Percentiles rank a stretch among this genome's conserved stretches.
phyloP scores from a whole-genome alignment of 2,113 vertebrate species.

The Gymnobelideus leadbeateri region DNA sequence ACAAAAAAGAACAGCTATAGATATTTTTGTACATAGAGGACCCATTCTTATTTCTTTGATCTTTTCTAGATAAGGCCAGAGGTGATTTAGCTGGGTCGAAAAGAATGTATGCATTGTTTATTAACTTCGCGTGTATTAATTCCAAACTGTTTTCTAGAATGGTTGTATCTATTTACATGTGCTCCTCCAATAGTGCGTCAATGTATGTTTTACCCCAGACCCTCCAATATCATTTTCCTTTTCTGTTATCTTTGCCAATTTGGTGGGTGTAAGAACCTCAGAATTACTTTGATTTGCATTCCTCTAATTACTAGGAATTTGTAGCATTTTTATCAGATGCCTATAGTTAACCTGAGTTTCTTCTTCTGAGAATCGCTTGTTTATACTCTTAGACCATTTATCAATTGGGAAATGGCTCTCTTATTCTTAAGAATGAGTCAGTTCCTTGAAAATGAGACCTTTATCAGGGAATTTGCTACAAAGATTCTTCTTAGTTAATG shows the following conservation, averaged over 20 bases:
- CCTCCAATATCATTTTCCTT: neutral
- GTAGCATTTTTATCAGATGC: neutral
- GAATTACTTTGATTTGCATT: neutral
- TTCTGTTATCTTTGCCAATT: neutral
- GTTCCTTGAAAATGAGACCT: too few species aligned
- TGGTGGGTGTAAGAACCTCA: neutral
- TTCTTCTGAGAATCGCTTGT: neutral
- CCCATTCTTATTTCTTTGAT: neutral
- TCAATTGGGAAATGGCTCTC: neutral
- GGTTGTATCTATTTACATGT: neutral
- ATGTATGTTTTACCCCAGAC: neutral
- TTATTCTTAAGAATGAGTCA: neutral
- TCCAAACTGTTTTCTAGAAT: neutral
- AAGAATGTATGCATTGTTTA: neutral
- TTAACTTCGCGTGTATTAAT: neutral
- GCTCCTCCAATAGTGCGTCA: neutral
- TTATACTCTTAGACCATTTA: neutral
- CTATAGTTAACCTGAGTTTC: neutral
- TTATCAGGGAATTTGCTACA: too few species aligned
- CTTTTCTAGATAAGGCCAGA: neutral
- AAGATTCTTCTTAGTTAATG: too few species aligned
- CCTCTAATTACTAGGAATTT: neutral
- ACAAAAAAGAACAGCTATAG: neutral
- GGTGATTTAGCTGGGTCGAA: neutral
- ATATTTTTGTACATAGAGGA: neutral